These are phyloP conservation scores for Procapra przewalskii DNA, from an alignment of 2,113 vertebrate genomes.

Conservation along the genomic window DNA sequence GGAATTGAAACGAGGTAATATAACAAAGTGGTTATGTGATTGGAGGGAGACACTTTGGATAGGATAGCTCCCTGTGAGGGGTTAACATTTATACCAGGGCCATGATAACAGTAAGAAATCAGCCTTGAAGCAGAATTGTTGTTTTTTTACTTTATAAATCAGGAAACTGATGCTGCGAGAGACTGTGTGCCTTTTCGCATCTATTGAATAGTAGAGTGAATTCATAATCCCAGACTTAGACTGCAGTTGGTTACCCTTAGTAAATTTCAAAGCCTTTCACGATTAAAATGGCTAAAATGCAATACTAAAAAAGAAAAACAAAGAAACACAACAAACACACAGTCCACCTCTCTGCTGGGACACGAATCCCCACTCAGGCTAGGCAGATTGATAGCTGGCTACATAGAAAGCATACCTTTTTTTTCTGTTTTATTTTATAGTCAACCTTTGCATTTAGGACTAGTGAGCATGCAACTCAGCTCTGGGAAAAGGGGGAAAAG, in stretches of 20 bases:
- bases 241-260: background rate
- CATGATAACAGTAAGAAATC: background rate
- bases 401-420: slow-evolving; percentile 21
- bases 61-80: background rate
- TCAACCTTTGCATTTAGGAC: slow-evolving; percentile 32
- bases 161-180: background rate
- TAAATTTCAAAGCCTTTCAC: slow-evolving; percentile 29
- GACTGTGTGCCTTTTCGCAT: background rate
- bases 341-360: background rate
- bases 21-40: background rate
- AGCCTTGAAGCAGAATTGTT: background rate
- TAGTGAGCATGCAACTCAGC: background rate
- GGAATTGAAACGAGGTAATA: background rate
- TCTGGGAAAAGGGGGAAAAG: background rate
- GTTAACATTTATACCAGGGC: background rate
- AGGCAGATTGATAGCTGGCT: slow-evolving; percentile 7
- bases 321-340: background rate
- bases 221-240: background rate
- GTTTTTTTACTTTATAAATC: background rate
- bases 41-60: background rate
- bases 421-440: slow-evolving; percentile 37
- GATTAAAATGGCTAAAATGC: background rate
- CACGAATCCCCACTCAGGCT: background rate
- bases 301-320: background rate
- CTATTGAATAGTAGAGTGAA: background rate